phyloP scores from a whole-genome alignment of 2,888 invertebrate genomes.

The Oxystoma pomonae region DNA sequence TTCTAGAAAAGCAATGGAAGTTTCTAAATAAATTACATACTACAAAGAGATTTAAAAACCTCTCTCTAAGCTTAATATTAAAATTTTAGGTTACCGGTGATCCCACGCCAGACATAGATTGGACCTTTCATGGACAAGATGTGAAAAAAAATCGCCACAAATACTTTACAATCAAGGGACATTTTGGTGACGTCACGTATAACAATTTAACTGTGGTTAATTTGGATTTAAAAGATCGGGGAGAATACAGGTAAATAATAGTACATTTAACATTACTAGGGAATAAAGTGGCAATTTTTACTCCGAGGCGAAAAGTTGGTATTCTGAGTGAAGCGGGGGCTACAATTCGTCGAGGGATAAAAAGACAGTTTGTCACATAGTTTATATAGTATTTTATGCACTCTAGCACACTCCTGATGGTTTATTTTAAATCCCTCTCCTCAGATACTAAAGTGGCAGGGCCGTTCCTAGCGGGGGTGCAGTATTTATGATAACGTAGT shows the following conservation, averaged over 20 bases:
- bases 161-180: slow-evolving; percentile 43
- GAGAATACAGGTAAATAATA: slow-evolving; percentile 45
- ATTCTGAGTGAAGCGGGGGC: too few species aligned
- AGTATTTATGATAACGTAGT: too few species aligned
- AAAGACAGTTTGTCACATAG: too few species aligned
- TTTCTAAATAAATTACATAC: too few species aligned
- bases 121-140: slow-evolving; percentile 65
- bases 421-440: too few species aligned
- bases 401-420: too few species aligned
- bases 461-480: too few species aligned
- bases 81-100: slow-evolving; percentile 43
- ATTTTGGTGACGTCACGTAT: slow-evolving; percentile 47
- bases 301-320: not conserved
- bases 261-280: not conserved
- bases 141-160: slow-evolving; percentile 48
- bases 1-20: too few species aligned
- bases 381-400: too few species aligned
- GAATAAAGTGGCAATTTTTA: not conserved
- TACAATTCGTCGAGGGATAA: not conserved
- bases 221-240: slow-evolving; percentile 49
- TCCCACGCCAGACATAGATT: slow-evolving; percentile 71
- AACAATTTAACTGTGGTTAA: slow-evolving; percentile 56
- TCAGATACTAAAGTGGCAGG: too few species aligned
- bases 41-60: too few species aligned
- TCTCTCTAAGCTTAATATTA: too few species aligned